Percentiles rank a stretch among this genome's conserved stretches.
phyloP scores from a whole-genome alignment of 2,888 invertebrate species.

The Eupithecia subumbrata region DNA sequence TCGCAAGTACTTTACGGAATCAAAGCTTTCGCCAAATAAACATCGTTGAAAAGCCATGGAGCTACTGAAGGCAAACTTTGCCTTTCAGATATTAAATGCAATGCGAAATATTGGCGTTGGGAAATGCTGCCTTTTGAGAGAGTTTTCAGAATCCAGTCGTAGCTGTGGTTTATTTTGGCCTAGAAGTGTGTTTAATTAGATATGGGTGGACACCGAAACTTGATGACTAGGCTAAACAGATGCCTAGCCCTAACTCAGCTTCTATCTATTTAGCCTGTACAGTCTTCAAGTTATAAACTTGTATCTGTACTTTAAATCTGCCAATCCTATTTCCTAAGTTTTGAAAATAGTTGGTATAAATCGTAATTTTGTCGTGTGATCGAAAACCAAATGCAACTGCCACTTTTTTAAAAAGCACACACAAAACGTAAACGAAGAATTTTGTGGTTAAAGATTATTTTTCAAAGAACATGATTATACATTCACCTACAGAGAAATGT shows the following conservation, averaged over 20 bases:
- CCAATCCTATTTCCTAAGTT: too few relatives aligned
- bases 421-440: too few relatives aligned
- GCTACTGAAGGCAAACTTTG: conserved; percentile 9
- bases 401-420: too few relatives aligned
- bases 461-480: too few relatives aligned
- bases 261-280: background rate
- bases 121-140: background rate
- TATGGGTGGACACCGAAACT: background rate
- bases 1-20: background rate
- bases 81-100: conserved; percentile 14
- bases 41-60: conserved; percentile 3
- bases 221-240: background rate
- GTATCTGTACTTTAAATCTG: too few relatives aligned
- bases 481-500: too few relatives aligned
- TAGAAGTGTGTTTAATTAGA: background rate
- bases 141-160: background rate
- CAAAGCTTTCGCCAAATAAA: conserved; percentile 14
- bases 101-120: conserved; percentile 8
- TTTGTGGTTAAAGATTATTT: too few relatives aligned
- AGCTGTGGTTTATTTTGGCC: background rate
- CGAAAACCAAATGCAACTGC: too few relatives aligned
- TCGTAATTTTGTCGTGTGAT: too few relatives aligned
- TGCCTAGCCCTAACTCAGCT: background rate
- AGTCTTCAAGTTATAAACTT: too few relatives aligned
- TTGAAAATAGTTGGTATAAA: too few relatives aligned